Base-by-base conservation (phyloP, 1,140 invertebrate genomes). In the Cotesia typhae region DNA sequence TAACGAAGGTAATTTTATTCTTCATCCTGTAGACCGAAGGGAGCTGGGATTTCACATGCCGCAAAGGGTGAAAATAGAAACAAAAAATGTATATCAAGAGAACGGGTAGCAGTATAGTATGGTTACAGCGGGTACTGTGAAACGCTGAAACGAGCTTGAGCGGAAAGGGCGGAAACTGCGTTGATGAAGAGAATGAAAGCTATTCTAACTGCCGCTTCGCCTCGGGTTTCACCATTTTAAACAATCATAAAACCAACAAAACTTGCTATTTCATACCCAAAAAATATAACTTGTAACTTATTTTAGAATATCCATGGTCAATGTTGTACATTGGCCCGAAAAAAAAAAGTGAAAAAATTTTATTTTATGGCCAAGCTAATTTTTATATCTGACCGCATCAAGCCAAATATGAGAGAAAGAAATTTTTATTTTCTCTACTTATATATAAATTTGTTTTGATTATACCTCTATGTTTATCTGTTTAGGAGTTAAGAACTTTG, bases 1-100 rank as follows among this genome's bases (percentile, higher is more conserved):
- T 85, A 86, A 86, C 84, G 85, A 86, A 86, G 85, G 84, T 83
- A 86, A 86, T 86, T 86, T 85, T 77, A 82, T 85, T 85, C 80
- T 81, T 84, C 80, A 78, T 78, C 78, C 81, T 80, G 79, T 77
- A 81, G 70, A 67, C 67, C 60, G 65, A 64, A 55, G 59, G 41
- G 68, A 52, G 38, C 38, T 9, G 51, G 36, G 47, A 70, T 71
- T 37, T 41, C 17, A 69, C 52, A 28, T 51, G 47, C n/a, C 5
- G 63, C 51, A 38, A 37, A 55, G 64, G 64, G 71, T 57, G 67
- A 55, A 55, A 53, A 47, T 47, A 47, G 41, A 47, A 47, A 47
- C 41, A 47, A 47, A 47, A 47, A 47, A 47, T 47, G 41, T 47
- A 47, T 7, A 59, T 41, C n/a, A 37, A 17, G 52, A 66, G 53